Evolutionary conservation across 2,113 vertebrate species (phyloP).

Genomic region (Scalopus aquaticus): DNA sequence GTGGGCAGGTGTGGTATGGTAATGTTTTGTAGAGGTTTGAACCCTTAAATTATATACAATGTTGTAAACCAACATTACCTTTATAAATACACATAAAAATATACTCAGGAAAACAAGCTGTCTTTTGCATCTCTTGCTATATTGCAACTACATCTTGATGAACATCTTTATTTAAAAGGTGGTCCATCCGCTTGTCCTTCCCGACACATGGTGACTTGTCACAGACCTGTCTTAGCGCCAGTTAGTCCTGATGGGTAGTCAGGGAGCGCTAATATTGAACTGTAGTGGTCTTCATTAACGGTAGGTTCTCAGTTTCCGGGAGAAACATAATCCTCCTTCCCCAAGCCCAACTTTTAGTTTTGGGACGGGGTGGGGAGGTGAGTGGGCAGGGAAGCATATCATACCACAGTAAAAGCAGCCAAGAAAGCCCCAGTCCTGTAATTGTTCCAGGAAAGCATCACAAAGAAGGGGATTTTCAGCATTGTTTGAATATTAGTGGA

Average conservation of each 20-base stretch:
- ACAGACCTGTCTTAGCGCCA: fast-evolving
- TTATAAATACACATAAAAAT: too few relatives aligned
- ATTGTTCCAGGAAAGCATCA: background rate
- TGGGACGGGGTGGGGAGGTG: background rate
- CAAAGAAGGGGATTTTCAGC: background rate
- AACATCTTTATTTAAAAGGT: background rate
- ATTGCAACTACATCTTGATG: background rate
- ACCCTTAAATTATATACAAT: too few relatives aligned
- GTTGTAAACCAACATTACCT: too few relatives aligned
- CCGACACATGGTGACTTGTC: fast-evolving
- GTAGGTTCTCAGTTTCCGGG: background rate
- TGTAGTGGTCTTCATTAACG: background rate
- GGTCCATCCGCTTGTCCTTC: background rate
- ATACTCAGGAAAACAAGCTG: too few relatives aligned
- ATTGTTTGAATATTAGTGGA: background rate
- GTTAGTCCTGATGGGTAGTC: background rate
- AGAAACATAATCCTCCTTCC: background rate
- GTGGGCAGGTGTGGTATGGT: too few relatives aligned
- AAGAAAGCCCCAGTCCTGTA: background rate
- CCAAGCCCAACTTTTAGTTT: background rate
- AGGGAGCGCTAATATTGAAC: background rate
- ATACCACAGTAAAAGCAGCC: background rate
- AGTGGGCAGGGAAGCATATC: background rate
- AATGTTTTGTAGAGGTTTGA: too few relatives aligned
- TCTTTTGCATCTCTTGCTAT: background rate